A percentile compares a stretch with the other conserved stretches of the same genome.
Evolutionary conservation across 2,113 vertebrate genomes (phyloP).

Genomic region (Syrrhaptes paradoxus): DNA sequence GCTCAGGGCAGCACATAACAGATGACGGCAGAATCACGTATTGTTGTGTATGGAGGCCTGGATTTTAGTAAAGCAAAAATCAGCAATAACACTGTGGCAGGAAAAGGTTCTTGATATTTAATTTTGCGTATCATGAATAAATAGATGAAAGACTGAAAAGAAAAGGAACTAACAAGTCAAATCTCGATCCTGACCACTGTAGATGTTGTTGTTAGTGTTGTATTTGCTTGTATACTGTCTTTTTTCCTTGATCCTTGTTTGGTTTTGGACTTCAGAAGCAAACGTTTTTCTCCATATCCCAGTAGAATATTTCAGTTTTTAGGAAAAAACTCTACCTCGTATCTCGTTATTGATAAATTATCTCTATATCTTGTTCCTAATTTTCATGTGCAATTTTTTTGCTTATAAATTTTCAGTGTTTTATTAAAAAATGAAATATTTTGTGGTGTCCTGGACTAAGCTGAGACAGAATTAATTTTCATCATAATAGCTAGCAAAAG

Average conservation of each 20-base stretch:
- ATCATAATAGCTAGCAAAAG: too few species aligned
- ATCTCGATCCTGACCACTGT: background rate
- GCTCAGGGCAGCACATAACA: background rate
- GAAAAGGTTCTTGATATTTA: background rate
- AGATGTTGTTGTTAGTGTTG: background rate
- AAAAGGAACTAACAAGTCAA: background rate
- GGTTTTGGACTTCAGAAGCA: background rate
- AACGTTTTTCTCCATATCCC: background rate
- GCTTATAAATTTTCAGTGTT: background rate
- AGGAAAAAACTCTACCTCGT: fast-evolving
- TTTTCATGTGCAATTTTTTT: background rate
- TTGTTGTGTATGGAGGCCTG: background rate
- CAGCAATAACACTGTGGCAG: background rate
- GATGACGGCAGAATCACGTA: conserved; percentile 9
- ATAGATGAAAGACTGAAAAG: background rate
- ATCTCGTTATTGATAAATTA: background rate
- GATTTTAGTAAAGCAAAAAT: background rate
- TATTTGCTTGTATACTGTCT: background rate
- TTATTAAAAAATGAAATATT: background rate
- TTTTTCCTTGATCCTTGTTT: background rate
- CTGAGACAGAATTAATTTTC: too few species aligned
- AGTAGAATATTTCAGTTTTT: background rate
- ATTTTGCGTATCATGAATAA: background rate
- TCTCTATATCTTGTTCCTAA: background rate
- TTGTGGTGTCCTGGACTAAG: background rate